These are phyloP conservation scores for Drosophila meridionalis DNA, from an alignment of 2,888 invertebrate genomes.

Conservation along the genomic window DNA sequence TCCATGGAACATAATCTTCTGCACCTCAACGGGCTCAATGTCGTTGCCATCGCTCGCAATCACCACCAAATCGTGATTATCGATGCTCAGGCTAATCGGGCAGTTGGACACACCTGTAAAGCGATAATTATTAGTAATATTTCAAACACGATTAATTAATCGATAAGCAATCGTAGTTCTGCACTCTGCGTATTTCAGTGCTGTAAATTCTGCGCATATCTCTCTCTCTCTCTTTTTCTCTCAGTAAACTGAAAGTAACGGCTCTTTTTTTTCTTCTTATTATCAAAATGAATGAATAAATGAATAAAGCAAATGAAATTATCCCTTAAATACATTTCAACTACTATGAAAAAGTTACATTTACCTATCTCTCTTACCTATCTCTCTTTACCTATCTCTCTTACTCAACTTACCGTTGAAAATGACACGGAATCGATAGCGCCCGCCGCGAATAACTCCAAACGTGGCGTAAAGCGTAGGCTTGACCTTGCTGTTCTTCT, in stretches of 20 bases:
- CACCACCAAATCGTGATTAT: slow-evolving; percentile 76
- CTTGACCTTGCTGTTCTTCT: slow-evolving; percentile 42
- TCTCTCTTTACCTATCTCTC: too few relatives aligned
- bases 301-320: too few relatives aligned
- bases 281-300: too few relatives aligned
- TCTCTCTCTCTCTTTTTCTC: too few relatives aligned
- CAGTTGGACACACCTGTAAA: slow-evolving; percentile 77
- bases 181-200: not conserved
- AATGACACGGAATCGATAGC: slow-evolving; percentile 82
- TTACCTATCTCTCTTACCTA: too few relatives aligned
- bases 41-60: slow-evolving; percentile 82
- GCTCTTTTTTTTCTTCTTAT: too few relatives aligned
- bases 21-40: slow-evolving; percentile 79
- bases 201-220: not conserved
- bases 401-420: slow-evolving; percentile 77
- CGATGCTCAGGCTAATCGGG: slow-evolving; percentile 78
- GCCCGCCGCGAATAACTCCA: slow-evolving; percentile 74
- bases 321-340: too few relatives aligned
- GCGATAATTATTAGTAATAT: not conserved
- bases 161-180: not conserved
- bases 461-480: slow-evolving; percentile 77
- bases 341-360: too few relatives aligned
- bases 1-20: slow-evolving; percentile 76
- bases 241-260: too few relatives aligned
- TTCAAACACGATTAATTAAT: too few relatives aligned